Evolutionary conservation across 2,888 invertebrate genomes (phyloP), one percentile per base, ranked within the genome.

Genomic region (Leptinotarsa juncta): DNA sequence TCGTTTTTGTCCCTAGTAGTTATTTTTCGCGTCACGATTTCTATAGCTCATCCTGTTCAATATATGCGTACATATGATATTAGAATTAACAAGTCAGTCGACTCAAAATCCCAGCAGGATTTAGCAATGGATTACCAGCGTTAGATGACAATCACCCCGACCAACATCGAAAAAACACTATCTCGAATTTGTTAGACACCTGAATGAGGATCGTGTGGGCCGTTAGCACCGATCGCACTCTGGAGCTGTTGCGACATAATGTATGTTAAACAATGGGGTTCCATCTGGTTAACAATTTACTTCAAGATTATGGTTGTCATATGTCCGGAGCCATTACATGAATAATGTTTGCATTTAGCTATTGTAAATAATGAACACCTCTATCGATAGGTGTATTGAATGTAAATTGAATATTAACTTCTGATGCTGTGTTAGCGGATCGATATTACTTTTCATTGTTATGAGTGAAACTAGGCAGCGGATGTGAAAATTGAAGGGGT

Each of bases 251-350:
- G 67, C 74, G 72, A 77, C 77, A 77, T 77, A 77, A 72, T 75
- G 75, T 73, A 72, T 77, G 77, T 77, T 75, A 77, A 77, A 77
- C 77, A 77, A 77, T 77, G 74, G 77, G 74, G 77, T 77, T 77
- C 77, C 77, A 77, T 77, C 74, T 77, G 75, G 75, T 77, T 75
- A 75, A 77, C 77, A 75, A 74, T 77, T 77, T 73, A 77, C 71
- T 77, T 71, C 72, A 75, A 72, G 77, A 77, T 77, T 74, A 77
- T 75, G 65, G 77, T 77, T 73, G 77, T 72, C 77, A 75, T 73
- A 71, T 73, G 71, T 75, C 70, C 65, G 60, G 67, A 65, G 69
- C 73, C 69, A 73, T 77, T 71, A 67, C 67, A 66, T 66, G 68
- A 71, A 62, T 66, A 71, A 69, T 77, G 53, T 74, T 73, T 75